These are phyloP conservation scores for Phataginus tricuspis DNA, from an alignment of 2,797 vertebrate species.

Conservation along the genomic window DNA sequence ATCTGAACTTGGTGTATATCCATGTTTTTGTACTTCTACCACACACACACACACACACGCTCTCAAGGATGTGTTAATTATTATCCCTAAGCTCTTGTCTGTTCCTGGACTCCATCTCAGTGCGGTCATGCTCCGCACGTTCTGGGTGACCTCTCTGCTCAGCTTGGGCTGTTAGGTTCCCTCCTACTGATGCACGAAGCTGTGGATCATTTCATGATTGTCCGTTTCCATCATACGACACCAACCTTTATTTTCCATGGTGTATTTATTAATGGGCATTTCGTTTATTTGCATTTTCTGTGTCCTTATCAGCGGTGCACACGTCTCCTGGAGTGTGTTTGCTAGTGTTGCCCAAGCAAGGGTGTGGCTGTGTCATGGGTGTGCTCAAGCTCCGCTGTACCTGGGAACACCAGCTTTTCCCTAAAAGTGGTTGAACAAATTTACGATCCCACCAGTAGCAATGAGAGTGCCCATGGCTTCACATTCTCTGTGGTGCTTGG, in stretches of 20 bases:
- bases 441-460: neutral
- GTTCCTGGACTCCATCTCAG: no score
- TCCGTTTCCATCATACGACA: neutral
- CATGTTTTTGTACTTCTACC: neutral
- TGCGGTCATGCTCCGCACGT: accelerated
- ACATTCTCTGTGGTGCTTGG: neutral
- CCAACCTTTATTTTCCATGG: neutral
- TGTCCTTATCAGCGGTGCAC: neutral
- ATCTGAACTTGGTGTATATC: neutral
- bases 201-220: neutral
- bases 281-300: neutral
- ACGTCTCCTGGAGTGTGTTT: neutral
- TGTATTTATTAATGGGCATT: neutral
- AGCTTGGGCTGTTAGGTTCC: no score
- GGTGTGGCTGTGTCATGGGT: neutral
- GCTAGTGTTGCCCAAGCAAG: neutral
- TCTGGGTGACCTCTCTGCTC: neutral
- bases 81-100: neutral
- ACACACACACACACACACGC: no score
- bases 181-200: no score
- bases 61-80: neutral
- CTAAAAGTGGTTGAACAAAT: neutral
- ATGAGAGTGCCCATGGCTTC: neutral
- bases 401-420: neutral
- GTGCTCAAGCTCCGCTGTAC: neutral